phyloP scores from a whole-genome alignment of 2,797 vertebrate genomes.

The Adelosebastes latens region DNA sequence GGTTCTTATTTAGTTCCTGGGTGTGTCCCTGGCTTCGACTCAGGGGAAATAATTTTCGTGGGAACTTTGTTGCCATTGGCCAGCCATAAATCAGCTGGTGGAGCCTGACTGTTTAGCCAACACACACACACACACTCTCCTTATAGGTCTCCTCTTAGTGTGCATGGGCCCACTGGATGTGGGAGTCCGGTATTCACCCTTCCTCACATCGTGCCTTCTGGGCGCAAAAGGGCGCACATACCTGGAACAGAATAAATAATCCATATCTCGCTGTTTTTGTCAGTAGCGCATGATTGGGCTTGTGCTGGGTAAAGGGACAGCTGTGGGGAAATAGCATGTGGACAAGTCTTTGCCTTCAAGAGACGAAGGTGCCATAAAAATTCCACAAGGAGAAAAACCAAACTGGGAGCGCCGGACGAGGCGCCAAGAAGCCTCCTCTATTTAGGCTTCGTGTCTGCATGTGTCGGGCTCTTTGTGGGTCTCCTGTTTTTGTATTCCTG shows the following conservation, averaged over 20 bases:
- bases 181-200: conserved; percentile 17
- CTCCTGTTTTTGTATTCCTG: background rate
- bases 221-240: conserved; percentile 75
- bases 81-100: conserved; percentile 90
- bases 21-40: conserved; percentile 85
- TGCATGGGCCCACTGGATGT: conserved; percentile 17
- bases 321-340: conserved; percentile 18
- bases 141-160: conserved; percentile 77
- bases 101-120: conserved; percentile 83
- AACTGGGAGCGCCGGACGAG: conserved; percentile 33
- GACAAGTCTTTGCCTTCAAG: conserved; percentile 48
- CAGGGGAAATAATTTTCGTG: conserved; percentile 79
- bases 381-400: conserved; percentile 69
- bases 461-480: background rate
- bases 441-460: background rate
- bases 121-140: conserved; percentile 4
- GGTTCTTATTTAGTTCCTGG: conserved; percentile 77
- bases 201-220: conserved; percentile 80
- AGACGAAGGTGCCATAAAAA: conserved; percentile 77
- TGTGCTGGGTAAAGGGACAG: conserved; percentile 72
- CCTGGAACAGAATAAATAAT: conserved; percentile 81
- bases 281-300: conserved; percentile 79
- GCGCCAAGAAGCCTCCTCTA: conserved; percentile 13
- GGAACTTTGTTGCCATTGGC: conserved; percentile 89
- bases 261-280: conserved; percentile 82